phyloP scores from a whole-genome alignment of 2,113 vertebrate species.

The Psilopsiagon aurifrons region DNA sequence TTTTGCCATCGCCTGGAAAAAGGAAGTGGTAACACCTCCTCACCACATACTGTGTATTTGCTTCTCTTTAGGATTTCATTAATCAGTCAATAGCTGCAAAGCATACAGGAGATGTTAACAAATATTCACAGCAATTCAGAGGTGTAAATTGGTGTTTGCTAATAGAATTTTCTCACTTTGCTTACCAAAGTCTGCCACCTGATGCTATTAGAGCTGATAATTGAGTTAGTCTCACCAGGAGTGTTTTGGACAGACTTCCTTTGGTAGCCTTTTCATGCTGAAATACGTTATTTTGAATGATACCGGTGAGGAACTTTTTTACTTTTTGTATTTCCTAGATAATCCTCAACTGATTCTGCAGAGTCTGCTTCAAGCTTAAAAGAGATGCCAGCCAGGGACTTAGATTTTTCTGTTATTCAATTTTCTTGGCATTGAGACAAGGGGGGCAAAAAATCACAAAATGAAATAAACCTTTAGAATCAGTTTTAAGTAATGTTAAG shows the following conservation, averaged over 20 bases:
- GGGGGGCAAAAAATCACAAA: no score
- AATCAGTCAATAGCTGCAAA: slow-evolving; percentile 53
- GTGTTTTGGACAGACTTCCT: neutral
- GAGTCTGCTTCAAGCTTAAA: neutral
- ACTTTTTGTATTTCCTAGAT: neutral
- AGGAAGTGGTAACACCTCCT: slow-evolving; percentile 7
- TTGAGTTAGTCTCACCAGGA: slow-evolving; percentile 14
- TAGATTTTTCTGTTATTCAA: neutral
- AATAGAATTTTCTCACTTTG: slow-evolving; percentile 39
- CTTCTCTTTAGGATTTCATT: slow-evolving; percentile 37
- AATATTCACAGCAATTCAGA: slow-evolving; percentile 47
- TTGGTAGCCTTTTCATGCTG: neutral
- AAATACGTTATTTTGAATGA: neutral
- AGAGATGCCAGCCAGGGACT: neutral
- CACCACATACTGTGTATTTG: neutral
- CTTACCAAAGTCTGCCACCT: neutral
- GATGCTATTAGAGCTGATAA: slow-evolving; percentile 46
- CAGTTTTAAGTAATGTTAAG: no score
- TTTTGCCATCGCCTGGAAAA: neutral
- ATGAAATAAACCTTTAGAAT: no score
- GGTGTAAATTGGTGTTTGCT: slow-evolving; percentile 57
- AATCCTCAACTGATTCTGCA: neutral
- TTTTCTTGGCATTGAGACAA: neutral
- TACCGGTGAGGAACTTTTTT: neutral
- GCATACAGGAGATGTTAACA: neutral